Evolutionary conservation across 2,113 vertebrate genomes (phyloP).

Genomic region (Bungarus multicinctus): DNA sequence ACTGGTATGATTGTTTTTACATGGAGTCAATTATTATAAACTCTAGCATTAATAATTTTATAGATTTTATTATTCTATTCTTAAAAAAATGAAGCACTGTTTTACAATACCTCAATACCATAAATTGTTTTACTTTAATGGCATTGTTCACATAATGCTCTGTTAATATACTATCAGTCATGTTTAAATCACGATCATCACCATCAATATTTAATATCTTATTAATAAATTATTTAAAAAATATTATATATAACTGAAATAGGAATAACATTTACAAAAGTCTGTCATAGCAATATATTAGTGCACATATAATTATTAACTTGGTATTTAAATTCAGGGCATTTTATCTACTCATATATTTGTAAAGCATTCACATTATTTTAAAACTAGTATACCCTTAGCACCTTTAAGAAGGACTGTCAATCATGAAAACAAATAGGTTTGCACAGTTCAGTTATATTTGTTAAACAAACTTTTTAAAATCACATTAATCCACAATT

Average conservation of each 20-base stretch:
- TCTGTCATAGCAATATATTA: neutral
- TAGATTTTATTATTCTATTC: constrained; percentile 22
- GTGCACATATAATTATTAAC: neutral
- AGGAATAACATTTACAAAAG: constrained; percentile 35
- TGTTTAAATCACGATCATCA: neutral
- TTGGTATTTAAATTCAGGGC: neutral
- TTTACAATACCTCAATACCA: constrained; percentile 13
- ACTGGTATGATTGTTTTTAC: constrained; percentile 21
- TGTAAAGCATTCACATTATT: neutral
- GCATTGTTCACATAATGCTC: neutral
- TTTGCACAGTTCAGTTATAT: constrained; percentile 12
- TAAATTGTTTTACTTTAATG: neutral
- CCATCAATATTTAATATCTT: constrained; percentile 9
- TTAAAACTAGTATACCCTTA: neutral
- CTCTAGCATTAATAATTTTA: neutral
- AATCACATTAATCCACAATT: constrained; percentile 53
- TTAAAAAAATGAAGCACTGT: constrained; percentile 18
- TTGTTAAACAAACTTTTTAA: constrained; percentile 49
- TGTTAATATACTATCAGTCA: constrained; percentile 3
- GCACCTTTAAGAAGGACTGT: neutral
- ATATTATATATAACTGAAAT: constrained; percentile 41
- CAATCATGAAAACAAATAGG: neutral
- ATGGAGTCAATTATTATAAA: neutral
- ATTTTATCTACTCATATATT: neutral
- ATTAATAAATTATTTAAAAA: neutral